Percentiles rank a stretch among this genome's conserved stretches.
Evolutionary conservation across 2,888 invertebrate genomes (phyloP).

Genomic region (Dendrolimus houi): DNA sequence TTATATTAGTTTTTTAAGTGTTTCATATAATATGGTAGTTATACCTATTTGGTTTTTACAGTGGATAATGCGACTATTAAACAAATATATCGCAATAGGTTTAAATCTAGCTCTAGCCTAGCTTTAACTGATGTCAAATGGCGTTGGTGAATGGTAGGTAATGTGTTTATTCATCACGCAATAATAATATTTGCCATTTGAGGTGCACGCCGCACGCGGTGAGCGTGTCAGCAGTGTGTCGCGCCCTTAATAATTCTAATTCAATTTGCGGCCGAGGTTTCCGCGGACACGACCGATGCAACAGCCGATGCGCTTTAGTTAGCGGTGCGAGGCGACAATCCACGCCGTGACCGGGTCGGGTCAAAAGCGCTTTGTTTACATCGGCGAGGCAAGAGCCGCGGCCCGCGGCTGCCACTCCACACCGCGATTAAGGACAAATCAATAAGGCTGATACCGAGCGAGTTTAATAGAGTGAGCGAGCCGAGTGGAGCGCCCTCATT

Average conservation of each 20-base stretch:
- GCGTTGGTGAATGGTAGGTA: too few relatives aligned
- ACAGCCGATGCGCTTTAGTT: neutral
- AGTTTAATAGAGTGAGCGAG: slow-evolving; percentile 74
- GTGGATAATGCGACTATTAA: too few relatives aligned
- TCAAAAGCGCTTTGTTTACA: slow-evolving; percentile 53
- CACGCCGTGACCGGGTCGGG: slow-evolving; percentile 13
- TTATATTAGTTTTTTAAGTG: too few relatives aligned
- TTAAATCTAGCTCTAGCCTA: too few relatives aligned
- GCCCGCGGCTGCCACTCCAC: slow-evolving; percentile 40
- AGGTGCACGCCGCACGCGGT: slow-evolving; percentile 5
- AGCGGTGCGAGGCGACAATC: slow-evolving; percentile 9
- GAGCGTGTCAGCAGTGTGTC: slow-evolving; percentile 16
- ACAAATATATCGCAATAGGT: too few relatives aligned
- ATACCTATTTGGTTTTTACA: too few relatives aligned
- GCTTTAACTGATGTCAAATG: too few relatives aligned
- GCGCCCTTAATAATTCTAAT: slow-evolving; percentile 56
- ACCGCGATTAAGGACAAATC: slow-evolving; percentile 71
- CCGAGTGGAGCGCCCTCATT: slow-evolving; percentile 73
- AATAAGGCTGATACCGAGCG: slow-evolving; percentile 73
- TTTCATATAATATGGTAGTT: too few relatives aligned
- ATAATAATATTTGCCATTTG: too few relatives aligned
- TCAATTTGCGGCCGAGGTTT: slow-evolving; percentile 50
- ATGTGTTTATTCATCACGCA: too few relatives aligned
- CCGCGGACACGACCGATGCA: slow-evolving; percentile 28
- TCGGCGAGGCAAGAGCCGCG: slow-evolving; percentile 31